Conservation (phyloP, 2,888 invertebrate species). For the Amphipoea lucens region DNA sequence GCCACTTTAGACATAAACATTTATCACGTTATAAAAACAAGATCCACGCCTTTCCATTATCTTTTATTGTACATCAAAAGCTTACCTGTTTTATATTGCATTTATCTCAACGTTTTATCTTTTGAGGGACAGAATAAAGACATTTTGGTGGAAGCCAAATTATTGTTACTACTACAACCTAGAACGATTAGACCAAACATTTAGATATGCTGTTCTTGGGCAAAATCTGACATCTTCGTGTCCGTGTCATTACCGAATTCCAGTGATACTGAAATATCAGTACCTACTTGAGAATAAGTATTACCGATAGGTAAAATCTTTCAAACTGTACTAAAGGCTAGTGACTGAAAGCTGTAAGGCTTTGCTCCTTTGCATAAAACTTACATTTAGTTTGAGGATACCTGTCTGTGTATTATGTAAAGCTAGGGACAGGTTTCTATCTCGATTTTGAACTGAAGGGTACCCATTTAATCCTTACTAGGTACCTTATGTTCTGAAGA, state of each 20-base stretch:
- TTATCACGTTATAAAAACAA: conserved; percentile 60
- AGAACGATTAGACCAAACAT: conserved; percentile 33
- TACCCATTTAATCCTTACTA: conserved; percentile 4
- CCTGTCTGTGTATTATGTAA: conserved; percentile 44
- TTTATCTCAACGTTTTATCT: conserved; percentile 59
- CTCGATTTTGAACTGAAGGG: conserved; percentile 11
- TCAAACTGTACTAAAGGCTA: conserved; percentile 35
- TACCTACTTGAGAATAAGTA: conserved; percentile 8
- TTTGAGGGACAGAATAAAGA: conserved; percentile 51
- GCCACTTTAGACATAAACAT: conserved; percentile 57
- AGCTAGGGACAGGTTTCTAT: conserved; percentile 30
- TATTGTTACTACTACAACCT: conserved; percentile 30
- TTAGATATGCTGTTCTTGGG: conserved; percentile 41
- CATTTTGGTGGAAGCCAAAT: conserved; percentile 35
- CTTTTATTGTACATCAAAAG: conserved; percentile 57
- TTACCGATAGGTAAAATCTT: conserved; percentile 37
- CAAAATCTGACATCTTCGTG: conserved; percentile 9
- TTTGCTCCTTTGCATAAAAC: conserved; percentile 56
- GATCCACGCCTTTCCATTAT: conserved; percentile 60
- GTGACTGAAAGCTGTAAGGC: conserved; percentile 38
- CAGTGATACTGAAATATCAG: conserved; percentile 25
- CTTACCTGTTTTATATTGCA: conserved; percentile 62
- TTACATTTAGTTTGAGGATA: conserved; percentile 50
- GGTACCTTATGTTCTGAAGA: not conserved
- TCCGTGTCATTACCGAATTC: conserved; percentile 22